A percentile compares a stretch with the other conserved stretches of the same genome.
phyloP scores from a whole-genome alignment of 2,113 vertebrate species.

The Petrocephalus zakoni region DNA sequence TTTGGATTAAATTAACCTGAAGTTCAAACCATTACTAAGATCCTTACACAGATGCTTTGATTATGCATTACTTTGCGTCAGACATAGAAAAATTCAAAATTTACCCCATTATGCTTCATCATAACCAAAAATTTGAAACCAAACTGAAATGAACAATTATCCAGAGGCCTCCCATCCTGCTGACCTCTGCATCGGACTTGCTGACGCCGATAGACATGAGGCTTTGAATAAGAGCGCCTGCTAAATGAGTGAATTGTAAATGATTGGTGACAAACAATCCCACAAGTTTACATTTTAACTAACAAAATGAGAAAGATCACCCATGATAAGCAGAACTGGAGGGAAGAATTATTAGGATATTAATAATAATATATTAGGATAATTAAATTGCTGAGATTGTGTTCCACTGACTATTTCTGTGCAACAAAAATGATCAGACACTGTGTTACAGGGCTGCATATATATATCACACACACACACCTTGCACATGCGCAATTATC shows the following conservation, averaged over 20 bases:
- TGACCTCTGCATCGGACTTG: not conserved
- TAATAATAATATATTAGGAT: not conserved
- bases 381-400: not conserved
- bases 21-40: not conserved
- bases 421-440: not conserved
- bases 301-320: not conserved
- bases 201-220: not conserved
- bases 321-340: not conserved
- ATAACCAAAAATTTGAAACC: not conserved
- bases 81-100: not conserved
- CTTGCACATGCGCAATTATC: not conserved
- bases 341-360: not conserved
- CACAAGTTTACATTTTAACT: not conserved
- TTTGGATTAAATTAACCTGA: not conserved
- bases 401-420: not conserved
- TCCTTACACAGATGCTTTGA: not conserved
- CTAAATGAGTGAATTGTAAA: not conserved
- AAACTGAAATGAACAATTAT: not conserved
- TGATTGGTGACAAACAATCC: not conserved
- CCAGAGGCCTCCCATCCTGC: not conserved
- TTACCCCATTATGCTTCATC: not conserved
- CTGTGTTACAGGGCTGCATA: not conserved
- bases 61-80: not conserved
- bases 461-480: not conserved
- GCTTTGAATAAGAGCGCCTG: not conserved